Conservation (phyloP, 2,797 vertebrate genomes). For the Phoebastria nigripes region DNA sequence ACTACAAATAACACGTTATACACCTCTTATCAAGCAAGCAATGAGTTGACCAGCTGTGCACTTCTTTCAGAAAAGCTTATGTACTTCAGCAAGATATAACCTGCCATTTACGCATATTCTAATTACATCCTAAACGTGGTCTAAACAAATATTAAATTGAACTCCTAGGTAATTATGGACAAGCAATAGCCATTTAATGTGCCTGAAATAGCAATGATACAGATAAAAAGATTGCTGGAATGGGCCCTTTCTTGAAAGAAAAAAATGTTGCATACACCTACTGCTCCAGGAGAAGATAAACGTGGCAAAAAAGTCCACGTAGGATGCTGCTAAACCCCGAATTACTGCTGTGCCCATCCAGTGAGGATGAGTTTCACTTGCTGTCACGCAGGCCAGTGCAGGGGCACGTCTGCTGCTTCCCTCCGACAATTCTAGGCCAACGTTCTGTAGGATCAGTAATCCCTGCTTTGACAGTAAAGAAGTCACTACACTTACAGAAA, state of each 20-base stretch:
- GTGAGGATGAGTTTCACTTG: background rate
- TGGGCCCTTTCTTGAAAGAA: background rate
- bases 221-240: background rate
- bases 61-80: background rate
- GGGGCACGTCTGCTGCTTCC: background rate
- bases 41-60: background rate
- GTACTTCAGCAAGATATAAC: background rate
- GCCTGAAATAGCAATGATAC: background rate
- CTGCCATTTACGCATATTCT: background rate
- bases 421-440: background rate
- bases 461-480: background rate
- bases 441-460: background rate
- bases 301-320: accelerated
- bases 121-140: background rate
- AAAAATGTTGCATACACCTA: background rate
- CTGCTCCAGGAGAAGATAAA: background rate
- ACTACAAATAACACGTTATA: background rate
- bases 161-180: background rate
- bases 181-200: background rate
- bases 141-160: conserved; percentile 1
- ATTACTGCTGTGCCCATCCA: background rate
- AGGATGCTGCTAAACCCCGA: background rate
- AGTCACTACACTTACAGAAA: background rate
- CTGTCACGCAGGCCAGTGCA: background rate
- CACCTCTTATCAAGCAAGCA: background rate